These are phyloP conservation scores for Drosophila oshimai DNA, from an alignment of 1,140 invertebrate genomes.

Conservation along the genomic window DNA sequence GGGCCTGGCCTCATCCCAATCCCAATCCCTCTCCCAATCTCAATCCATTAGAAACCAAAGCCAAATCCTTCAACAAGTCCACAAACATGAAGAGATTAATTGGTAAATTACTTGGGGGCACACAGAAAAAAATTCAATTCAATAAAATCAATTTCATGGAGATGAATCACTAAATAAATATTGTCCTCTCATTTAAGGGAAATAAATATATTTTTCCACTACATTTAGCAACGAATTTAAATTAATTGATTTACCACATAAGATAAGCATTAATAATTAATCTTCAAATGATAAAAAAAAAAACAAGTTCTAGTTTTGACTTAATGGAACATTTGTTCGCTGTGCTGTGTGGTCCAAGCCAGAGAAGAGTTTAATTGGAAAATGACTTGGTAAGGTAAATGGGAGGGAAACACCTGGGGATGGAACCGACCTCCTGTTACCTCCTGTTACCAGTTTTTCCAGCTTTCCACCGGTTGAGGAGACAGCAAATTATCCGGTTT, in stretches of 20 bases:
- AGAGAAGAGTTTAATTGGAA: constrained; percentile 30
- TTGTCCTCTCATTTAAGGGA: too few species aligned
- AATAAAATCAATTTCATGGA: too few species aligned
- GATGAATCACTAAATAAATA: too few species aligned
- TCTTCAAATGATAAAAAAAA: too few species aligned
- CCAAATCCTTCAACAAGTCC: background rate
- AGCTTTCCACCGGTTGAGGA: background rate
- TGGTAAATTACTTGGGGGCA: constrained; percentile 18
- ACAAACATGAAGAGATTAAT: constrained; percentile 24
- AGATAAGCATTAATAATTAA: too few species aligned
- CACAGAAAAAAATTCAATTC: background rate
- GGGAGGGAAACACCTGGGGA: background rate
- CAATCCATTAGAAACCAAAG: background rate
- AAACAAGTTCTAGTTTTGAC: too few species aligned
- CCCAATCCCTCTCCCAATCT: background rate
- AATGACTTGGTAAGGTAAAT: background rate
- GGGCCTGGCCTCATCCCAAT: background rate
- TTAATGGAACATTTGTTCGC: too few species aligned
- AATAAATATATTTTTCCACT: too few species aligned
- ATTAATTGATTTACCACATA: too few species aligned
- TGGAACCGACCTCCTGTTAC: background rate
- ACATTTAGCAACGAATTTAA: too few species aligned
- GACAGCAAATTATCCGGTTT: constrained; percentile 44
- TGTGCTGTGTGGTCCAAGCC: background rate
- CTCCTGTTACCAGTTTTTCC: background rate